These are phyloP conservation scores for Caprella mutica DNA, from an alignment of 2,888 invertebrate species.

Conservation along the genomic window DNA sequence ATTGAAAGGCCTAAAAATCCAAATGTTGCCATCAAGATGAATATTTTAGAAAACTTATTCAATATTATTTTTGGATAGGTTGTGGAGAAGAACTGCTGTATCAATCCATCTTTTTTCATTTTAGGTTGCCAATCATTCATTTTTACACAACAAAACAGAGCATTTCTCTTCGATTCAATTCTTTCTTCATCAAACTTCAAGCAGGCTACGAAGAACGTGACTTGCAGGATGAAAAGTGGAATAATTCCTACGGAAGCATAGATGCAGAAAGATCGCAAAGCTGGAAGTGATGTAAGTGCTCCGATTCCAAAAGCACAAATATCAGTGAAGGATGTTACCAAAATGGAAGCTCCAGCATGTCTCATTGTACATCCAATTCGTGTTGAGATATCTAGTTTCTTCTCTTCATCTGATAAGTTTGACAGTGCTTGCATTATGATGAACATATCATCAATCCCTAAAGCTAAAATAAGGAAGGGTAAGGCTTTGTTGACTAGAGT, in stretches of 20 bases:
- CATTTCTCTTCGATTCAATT: too few species aligned
- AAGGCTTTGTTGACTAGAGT: conserved; percentile 70
- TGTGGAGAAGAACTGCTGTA: conserved; percentile 36
- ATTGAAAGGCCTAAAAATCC: conserved; percentile 21
- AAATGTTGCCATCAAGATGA: conserved; percentile 42
- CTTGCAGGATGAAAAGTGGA: conserved; percentile 60
- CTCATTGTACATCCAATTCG: conserved; percentile 58
- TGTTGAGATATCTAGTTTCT: conserved; percentile 38
- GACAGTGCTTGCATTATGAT: conserved; percentile 71
- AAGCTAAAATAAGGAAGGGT: conserved; percentile 67
- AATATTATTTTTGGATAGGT: conserved; percentile 41
- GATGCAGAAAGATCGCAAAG: conserved; percentile 66
- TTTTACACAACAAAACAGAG: too few species aligned
- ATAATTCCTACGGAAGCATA: conserved; percentile 68
- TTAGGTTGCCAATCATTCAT: too few species aligned
- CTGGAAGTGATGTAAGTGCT: conserved; percentile 65
- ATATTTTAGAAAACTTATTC: too few species aligned
- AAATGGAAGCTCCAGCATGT: conserved; percentile 71
- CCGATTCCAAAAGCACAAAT: conserved; percentile 67
- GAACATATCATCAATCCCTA: conserved; percentile 72
- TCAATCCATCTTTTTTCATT: conserved; percentile 51
- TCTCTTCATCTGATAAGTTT: conserved; percentile 39
- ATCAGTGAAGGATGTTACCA: conserved; percentile 70
- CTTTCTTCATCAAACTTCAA: too few species aligned
- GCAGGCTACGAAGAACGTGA: conserved; percentile 66